Evolutionary conservation across 2,797 vertebrate genomes (phyloP).

Genomic region (Etheostoma perlongum): DNA sequence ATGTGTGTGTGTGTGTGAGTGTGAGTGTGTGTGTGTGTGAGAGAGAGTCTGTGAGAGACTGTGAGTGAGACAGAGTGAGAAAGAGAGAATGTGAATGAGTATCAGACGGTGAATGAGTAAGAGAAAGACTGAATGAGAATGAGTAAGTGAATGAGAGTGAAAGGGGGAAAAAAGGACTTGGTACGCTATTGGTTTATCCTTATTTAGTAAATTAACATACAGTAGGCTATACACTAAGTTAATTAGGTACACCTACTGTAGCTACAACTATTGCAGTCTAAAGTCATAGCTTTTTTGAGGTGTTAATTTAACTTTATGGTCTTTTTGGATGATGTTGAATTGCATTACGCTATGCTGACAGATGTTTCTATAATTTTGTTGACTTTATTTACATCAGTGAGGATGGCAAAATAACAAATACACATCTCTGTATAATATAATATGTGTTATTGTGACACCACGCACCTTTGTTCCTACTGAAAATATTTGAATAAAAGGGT

Average conservation of each 20-base stretch:
- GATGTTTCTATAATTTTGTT: not conserved
- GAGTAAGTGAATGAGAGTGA: not conserved
- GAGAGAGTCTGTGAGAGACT: not conserved
- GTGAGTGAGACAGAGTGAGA: not conserved
- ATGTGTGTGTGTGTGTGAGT: not conserved
- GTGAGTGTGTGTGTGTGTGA: not conserved
- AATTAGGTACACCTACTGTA: not conserved
- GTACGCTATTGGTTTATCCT: conserved; percentile 4
- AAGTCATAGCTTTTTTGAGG: not conserved
- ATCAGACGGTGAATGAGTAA: conserved; percentile 12
- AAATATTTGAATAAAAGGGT: not conserved
- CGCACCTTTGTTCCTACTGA: not conserved
- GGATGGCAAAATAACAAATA: not conserved
- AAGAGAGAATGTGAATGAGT: not conserved
- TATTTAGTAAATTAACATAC: not conserved
- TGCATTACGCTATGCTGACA: not conserved
- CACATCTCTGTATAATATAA: not conserved
- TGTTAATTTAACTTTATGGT: not conserved
- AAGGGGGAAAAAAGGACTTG: not conserved
- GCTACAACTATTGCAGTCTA: not conserved
- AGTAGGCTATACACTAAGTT: not conserved
- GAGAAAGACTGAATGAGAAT: conserved; percentile 20
- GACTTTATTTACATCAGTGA: not conserved
- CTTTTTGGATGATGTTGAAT: not conserved
- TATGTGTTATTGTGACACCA: not conserved